Evolutionary conservation across 2,888 invertebrate genomes (phyloP).

Genomic region (Acrocera orbiculus): DNA sequence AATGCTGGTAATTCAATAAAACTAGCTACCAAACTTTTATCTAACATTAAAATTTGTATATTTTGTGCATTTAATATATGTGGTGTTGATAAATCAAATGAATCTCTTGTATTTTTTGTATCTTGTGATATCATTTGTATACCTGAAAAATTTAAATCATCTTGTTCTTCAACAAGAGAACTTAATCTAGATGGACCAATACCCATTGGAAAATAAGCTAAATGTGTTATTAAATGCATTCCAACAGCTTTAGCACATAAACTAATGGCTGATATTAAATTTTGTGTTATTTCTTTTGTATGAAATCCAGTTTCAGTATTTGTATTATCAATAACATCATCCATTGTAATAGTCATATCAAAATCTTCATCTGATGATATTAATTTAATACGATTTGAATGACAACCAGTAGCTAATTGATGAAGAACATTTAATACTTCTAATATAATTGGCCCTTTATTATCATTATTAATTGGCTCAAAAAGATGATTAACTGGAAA

Average conservation of each 20-base stretch:
- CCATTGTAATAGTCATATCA: constrained; percentile 27
- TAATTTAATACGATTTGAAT: constrained; percentile 23
- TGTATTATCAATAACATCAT: constrained; percentile 25
- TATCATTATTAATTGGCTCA: constrained; percentile 21
- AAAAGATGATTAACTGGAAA: constrained; percentile 50
- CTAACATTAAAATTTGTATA: constrained; percentile 68
- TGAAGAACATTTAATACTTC: constrained; percentile 52
- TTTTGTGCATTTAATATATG: constrained; percentile 72
- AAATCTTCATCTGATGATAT: constrained; percentile 29
- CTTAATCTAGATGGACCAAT: constrained; percentile 75
- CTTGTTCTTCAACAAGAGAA: constrained; percentile 80
- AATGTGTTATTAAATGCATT: constrained; percentile 75
- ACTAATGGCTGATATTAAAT: constrained; percentile 38
- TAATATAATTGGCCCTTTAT: constrained; percentile 36
- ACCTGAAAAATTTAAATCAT: constrained; percentile 42
- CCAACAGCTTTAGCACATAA: constrained; percentile 40
- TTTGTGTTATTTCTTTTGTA: constrained; percentile 30
- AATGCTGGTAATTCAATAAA: constrained; percentile 76
- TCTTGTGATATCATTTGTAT: constrained; percentile 7
- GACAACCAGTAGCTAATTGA: constrained; percentile 25
- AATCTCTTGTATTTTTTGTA: constrained; percentile 17
- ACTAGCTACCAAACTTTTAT: constrained; percentile 66
- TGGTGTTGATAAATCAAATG: constrained; percentile 55
- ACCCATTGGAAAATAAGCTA: constrained; percentile 90
- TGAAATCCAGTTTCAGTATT: constrained; percentile 24